Evolutionary conservation across 2,888 invertebrate species (phyloP).

Genomic region (Selenia dentaria): DNA sequence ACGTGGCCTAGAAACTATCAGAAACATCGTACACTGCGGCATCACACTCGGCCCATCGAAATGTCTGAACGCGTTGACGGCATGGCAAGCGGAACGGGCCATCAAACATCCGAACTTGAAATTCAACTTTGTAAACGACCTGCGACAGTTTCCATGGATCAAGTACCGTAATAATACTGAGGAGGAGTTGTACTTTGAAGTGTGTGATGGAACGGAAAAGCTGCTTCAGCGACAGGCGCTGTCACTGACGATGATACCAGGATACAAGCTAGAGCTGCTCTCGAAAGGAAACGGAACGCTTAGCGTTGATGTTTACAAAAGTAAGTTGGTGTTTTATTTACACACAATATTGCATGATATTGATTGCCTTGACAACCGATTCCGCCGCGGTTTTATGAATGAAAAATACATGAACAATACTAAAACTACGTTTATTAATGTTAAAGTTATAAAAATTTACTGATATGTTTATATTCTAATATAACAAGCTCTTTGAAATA

Average conservation of each 20-base stretch:
- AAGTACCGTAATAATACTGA: slow-evolving; percentile 67
- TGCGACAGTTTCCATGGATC: slow-evolving; percentile 71
- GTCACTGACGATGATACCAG: slow-evolving; percentile 76
- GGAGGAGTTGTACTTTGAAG: slow-evolving; percentile 73
- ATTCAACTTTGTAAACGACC: slow-evolving; percentile 52
- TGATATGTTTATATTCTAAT: too few species aligned
- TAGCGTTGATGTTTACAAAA: slow-evolving; percentile 75
- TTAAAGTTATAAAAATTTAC: too few species aligned
- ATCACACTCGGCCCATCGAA: slow-evolving; percentile 70
- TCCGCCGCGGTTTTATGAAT: too few species aligned
- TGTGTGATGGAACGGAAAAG: slow-evolving; percentile 75
- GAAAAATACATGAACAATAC: too few species aligned
- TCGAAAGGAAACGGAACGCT: slow-evolving; percentile 80
- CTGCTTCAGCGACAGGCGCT: slow-evolving; percentile 79
- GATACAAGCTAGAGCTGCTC: slow-evolving; percentile 75
- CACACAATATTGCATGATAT: too few species aligned
- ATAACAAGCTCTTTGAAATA: too few species aligned
- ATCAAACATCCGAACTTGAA: slow-evolving; percentile 34
- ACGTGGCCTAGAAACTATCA: slow-evolving; percentile 45
- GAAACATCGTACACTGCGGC: slow-evolving; percentile 52
- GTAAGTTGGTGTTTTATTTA: slow-evolving; percentile 63
- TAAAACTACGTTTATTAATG: too few species aligned
- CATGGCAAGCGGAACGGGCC: slow-evolving; percentile 77
- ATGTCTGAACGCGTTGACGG: slow-evolving; percentile 83
- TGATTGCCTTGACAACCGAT: too few species aligned